Base-by-base conservation (phyloP, 2,113 vertebrate species). In the Phoxinus phoxinus region DNA sequence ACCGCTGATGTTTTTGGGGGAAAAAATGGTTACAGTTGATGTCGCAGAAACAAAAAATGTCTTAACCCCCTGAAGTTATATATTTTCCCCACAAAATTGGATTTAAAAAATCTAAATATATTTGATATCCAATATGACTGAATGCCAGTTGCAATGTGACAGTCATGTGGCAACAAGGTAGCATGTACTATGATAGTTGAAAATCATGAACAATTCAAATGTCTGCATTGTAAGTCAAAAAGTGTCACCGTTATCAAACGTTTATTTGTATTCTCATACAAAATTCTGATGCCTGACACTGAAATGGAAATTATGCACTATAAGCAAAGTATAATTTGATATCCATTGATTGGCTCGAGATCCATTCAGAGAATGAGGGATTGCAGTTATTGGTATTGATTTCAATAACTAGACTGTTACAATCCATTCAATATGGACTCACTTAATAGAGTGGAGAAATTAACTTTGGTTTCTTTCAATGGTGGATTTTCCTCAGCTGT, bases 381-480 rank as follows among this genome's bases (percentile, higher is more conserved):
- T 94, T 93, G 91, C 89, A 93, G 93, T 94, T 94, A 95, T 95
- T 95, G 93, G 92, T 93, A 95, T 95, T 94, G 95, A 95, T 95
- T 95, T 94, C 91, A 95, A 95, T 95, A 95, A 95, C 94, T 92
- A 94, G 93, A 90, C 93, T 93, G 91, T 93, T 94, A 91, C 92
- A 94, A 91, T 95, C 92, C 90, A 94, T 93, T 94, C 91, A 90
- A 81, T 81, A 75, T 86, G 79, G 90, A 79, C 89, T 69, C 74
- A 63, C 90, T 93, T 91, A 78, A 93, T 92, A 87, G 72, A 48
- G 59, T 76, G 83, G 11, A 83, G 77, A 81, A 86, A 85, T 84
- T 15, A 88, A 87, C 83, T 46, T 89, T 90, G 73, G 75, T 81
- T 35, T 86, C 46, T 72, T 41, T 23, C 13, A 61, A 15, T 74